phyloP scores from a whole-genome alignment of 2,888 invertebrate species.

The Bellardia bayeri region DNA sequence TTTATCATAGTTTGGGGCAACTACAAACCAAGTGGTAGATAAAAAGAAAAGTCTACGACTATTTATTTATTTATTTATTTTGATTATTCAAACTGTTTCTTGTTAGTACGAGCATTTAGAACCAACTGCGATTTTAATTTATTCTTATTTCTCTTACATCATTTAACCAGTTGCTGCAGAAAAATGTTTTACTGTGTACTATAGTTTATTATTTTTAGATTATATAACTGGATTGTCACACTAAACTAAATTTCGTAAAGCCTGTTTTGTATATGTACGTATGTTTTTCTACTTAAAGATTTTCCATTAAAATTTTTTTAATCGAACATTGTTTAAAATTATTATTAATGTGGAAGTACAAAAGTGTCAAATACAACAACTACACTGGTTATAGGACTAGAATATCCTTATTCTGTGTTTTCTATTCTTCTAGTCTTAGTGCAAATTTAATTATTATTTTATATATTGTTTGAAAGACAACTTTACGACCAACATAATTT shows the following conservation, averaged over 20 bases:
- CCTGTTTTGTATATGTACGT: conserved; percentile 3
- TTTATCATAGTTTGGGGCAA: conserved; percentile 28
- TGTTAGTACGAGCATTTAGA: conserved; percentile 21
- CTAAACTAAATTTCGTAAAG: conserved; percentile 47
- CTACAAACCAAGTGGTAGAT: conserved; percentile 11
- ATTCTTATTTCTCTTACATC: conserved; percentile 47
- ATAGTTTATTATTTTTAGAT: conserved; percentile 31
- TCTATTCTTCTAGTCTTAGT: too few relatives aligned
- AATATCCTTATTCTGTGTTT: too few relatives aligned
- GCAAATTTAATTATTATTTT: too few relatives aligned
- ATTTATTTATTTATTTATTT: neutral
- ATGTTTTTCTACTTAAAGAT: neutral
- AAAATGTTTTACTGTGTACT: neutral
- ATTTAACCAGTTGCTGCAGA: conserved; percentile 12
- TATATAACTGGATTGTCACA: conserved; percentile 49
- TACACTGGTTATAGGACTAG: too few relatives aligned
- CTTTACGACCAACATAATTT: too few relatives aligned
- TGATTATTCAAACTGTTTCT: neutral
- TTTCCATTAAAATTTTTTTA: neutral
- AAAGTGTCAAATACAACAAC: too few relatives aligned
- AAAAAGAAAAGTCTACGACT: neutral
- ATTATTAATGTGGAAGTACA: neutral
- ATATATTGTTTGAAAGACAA: too few relatives aligned
- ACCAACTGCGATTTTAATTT: conserved; percentile 18
- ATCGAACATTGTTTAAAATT: neutral